These are phyloP conservation scores for Epirrita christyi DNA, from an alignment of 2,888 invertebrate genomes.

Conservation along the genomic window DNA sequence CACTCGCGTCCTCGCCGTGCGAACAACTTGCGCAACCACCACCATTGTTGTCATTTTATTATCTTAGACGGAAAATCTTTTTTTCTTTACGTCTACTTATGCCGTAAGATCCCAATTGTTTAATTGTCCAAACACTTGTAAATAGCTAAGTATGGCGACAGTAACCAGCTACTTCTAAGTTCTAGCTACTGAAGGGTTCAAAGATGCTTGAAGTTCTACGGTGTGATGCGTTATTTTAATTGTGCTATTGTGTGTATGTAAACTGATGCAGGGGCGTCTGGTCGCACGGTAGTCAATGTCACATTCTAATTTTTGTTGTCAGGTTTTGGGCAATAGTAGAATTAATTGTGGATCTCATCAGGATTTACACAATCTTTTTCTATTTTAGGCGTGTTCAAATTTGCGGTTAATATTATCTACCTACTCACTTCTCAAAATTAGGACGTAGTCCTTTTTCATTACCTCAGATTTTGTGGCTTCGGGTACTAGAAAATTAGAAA, in stretches of 20 bases:
- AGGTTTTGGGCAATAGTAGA: slow-evolving; percentile 53
- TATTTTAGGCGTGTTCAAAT: slow-evolving; percentile 16
- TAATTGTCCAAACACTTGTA: slow-evolving; percentile 72
- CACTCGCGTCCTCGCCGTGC: slow-evolving; percentile 74
- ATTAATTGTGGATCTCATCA: slow-evolving; percentile 47
- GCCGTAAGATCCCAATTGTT: slow-evolving; percentile 79
- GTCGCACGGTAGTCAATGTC: slow-evolving; percentile 72
- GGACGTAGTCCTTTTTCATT: slow-evolving; percentile 8
- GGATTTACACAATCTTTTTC: slow-evolving; percentile 26
- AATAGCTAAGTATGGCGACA: slow-evolving; percentile 63
- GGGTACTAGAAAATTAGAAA: slow-evolving; percentile 4
- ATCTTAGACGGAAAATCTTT: slow-evolving; percentile 85
- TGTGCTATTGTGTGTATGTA: slow-evolving; percentile 63
- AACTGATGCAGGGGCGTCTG: slow-evolving; percentile 46
- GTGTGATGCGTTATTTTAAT: slow-evolving; percentile 58
- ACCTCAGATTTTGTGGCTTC: too few species aligned
- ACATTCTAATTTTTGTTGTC: slow-evolving; percentile 58
- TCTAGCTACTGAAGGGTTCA: slow-evolving; percentile 46
- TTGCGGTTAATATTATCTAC: slow-evolving; percentile 14
- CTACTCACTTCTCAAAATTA: slow-evolving; percentile 6
- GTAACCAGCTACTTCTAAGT: slow-evolving; percentile 41
- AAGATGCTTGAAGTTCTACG: slow-evolving; percentile 42
- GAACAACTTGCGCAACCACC: slow-evolving; percentile 75
- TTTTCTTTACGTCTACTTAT: slow-evolving; percentile 70
- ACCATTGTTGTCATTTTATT: slow-evolving; percentile 83